Conservation (phyloP, 1,140 invertebrate species). For the Drosophila mayri region DNA sequence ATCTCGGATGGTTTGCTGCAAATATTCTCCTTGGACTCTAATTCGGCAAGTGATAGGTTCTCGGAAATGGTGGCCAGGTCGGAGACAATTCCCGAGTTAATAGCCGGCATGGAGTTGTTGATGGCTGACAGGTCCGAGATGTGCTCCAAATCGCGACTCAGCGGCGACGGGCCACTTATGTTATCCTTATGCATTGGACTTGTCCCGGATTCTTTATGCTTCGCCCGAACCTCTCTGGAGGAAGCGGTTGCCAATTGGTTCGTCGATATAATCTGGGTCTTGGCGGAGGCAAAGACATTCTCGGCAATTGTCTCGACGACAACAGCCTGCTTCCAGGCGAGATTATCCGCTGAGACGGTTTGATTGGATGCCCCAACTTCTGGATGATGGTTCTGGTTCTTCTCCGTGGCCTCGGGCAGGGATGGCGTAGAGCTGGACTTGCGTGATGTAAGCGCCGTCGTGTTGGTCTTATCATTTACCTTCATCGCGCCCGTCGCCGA, state of each 20-base stretch:
- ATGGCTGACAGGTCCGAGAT: conserved; percentile 88
- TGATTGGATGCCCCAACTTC: conserved; percentile 95
- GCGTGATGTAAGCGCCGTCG: conserved; percentile 89
- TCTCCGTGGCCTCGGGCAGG: conserved; percentile 93
- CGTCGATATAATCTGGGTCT: conserved; percentile 89
- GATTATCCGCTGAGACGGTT: conserved; percentile 95
- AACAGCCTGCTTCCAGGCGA: conserved; percentile 95
- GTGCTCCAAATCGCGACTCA: conserved; percentile 86
- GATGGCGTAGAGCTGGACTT: conserved; percentile 98
- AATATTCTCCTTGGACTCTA: conserved; percentile 55
- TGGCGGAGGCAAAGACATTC: conserved; percentile 91
- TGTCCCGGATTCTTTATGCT: conserved; percentile 34
- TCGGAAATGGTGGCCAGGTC: conserved; percentile 95
- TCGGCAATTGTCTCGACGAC: conserved; percentile 96
- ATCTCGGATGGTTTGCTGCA: conserved; percentile 36
- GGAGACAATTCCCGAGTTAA: conserved; percentile 84
- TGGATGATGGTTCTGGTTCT: conserved; percentile 85
- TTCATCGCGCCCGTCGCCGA: conserved; percentile 47
- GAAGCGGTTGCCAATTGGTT: conserved; percentile 84
- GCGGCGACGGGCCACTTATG: conserved; percentile 51
- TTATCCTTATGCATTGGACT: conserved; percentile 77
- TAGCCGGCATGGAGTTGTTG: conserved; percentile 87
- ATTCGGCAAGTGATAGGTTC: conserved; percentile 89
- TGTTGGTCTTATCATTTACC: conserved; percentile 85
- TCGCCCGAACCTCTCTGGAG: conserved; percentile 50